Evolutionary conservation across 2,888 invertebrate genomes (phyloP).

Genomic region (Pheosia gnoma): DNA sequence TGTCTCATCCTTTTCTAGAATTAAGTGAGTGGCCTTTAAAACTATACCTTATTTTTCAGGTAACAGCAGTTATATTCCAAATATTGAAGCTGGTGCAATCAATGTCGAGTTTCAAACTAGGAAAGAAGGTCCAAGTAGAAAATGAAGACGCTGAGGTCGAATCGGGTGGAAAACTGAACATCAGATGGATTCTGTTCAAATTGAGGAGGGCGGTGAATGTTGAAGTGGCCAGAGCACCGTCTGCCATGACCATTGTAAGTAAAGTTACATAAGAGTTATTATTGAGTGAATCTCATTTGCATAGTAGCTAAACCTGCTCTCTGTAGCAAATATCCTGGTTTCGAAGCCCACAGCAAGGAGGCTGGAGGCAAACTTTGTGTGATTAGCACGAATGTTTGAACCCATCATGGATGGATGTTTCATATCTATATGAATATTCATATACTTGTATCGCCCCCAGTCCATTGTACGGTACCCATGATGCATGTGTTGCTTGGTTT

Average conservation of each 20-base stretch:
- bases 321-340: too few relatives aligned
- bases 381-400: too few relatives aligned
- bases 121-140: conserved; percentile 42
- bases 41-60: conserved; percentile 61
- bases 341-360: too few relatives aligned
- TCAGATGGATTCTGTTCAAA: conserved; percentile 90
- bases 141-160: conserved; percentile 60
- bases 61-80: conserved; percentile 71
- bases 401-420: too few relatives aligned
- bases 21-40: background rate
- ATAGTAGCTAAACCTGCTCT: too few relatives aligned
- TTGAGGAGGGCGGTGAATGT: conserved; percentile 90
- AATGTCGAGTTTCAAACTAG: conserved; percentile 57
- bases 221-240: conserved; percentile 90
- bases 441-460: too few relatives aligned
- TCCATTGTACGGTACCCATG: too few relatives aligned
- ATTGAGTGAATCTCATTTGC: too few relatives aligned
- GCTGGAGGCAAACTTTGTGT: too few relatives aligned
- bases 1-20: too few relatives aligned
- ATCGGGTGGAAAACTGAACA: conserved; percentile 82
- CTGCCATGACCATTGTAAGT: conserved; percentile 88
- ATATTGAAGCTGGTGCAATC: conserved; percentile 82
- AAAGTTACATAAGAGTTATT: background rate
- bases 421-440: too few relatives aligned
- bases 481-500: too few relatives aligned